Evolutionary conservation across 2,797 vertebrate genomes (phyloP).

Genomic region (Microctenopoma lineatum): DNA sequence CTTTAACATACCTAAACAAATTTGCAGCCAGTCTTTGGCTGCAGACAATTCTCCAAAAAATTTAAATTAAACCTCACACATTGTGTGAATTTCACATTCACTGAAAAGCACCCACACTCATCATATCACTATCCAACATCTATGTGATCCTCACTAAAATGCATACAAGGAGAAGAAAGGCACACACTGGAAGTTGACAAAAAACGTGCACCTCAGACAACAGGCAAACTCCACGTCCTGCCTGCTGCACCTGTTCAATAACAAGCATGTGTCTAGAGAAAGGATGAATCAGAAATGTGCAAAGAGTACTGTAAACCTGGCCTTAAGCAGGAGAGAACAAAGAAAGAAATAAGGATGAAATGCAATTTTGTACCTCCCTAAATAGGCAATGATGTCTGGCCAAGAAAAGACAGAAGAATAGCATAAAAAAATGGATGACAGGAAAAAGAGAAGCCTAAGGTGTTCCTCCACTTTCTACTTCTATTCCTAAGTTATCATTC

Average conservation of each 20-base stretch:
- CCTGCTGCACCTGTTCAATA: slow-evolving; percentile 6
- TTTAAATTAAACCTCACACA: slow-evolving; percentile 33
- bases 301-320: slow-evolving; percentile 14
- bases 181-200: slow-evolving; percentile 7
- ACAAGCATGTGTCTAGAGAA: slow-evolving; percentile 21
- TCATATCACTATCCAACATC: slow-evolving; percentile 1
- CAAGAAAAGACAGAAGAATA: slow-evolving; percentile 17
- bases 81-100: slow-evolving; percentile 12
- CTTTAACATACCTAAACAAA: slow-evolving; percentile 23
- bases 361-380: slow-evolving; percentile 28
- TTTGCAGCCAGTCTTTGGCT: slow-evolving; percentile 15
- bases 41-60: slow-evolving; percentile 14
- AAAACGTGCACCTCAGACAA: slow-evolving; percentile 2
- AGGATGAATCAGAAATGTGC: slow-evolving; percentile 18
- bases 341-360: slow-evolving; percentile 11
- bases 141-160: slow-evolving; percentile 4
- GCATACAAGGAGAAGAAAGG: neutral
- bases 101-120: slow-evolving; percentile 14
- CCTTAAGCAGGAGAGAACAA: slow-evolving; percentile 26
- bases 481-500: slow-evolving; percentile 10
- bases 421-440: slow-evolving; percentile 27
- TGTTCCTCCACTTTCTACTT: slow-evolving; percentile 2
- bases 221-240: slow-evolving; percentile 2
- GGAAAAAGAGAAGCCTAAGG: slow-evolving; percentile 1
- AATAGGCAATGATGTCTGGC: slow-evolving; percentile 33